Evolutionary conservation across 1,140 invertebrate genomes (phyloP).

Genomic region (Neomicropteryx cornuta): DNA sequence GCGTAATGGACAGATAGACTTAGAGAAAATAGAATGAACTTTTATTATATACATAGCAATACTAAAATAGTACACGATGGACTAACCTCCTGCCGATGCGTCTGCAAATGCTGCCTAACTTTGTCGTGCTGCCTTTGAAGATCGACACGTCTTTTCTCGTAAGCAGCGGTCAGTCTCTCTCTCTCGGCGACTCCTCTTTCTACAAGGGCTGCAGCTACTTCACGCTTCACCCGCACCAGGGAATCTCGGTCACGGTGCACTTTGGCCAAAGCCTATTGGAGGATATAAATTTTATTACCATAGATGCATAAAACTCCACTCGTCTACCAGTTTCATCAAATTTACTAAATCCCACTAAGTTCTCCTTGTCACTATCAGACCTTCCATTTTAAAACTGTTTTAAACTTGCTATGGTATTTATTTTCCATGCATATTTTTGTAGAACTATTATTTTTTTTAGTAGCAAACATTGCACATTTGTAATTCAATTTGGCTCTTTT

Average conservation of each 20-base stretch:
- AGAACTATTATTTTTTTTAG: no score
- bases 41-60: no score
- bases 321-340: slow-evolving; percentile 14
- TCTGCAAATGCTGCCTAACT: slow-evolving; percentile 54
- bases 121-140: slow-evolving; percentile 67
- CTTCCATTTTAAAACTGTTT: no score
- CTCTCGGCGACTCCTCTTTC: slow-evolving; percentile 75
- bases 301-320: neutral
- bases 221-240: slow-evolving; percentile 45
- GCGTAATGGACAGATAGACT: no score
- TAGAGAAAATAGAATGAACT: no score
- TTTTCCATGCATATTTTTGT: no score
- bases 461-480: slow-evolving; percentile 22
- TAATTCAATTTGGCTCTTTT: slow-evolving; percentile 21
- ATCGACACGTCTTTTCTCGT: slow-evolving; percentile 62
- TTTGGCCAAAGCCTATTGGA: slow-evolving; percentile 12
- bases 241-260: slow-evolving; percentile 61
- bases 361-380: slow-evolving; percentile 19
- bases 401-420: no score
- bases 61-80: no score
- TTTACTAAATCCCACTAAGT: slow-evolving; percentile 29
- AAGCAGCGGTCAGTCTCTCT: slow-evolving; percentile 59
- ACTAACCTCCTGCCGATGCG: slow-evolving; percentile 58
- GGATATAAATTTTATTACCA: neutral
- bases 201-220: slow-evolving; percentile 50